These are phyloP conservation scores for Cosmorhoe ocellata DNA, from an alignment of 2,888 invertebrate species.

Conservation along the genomic window DNA sequence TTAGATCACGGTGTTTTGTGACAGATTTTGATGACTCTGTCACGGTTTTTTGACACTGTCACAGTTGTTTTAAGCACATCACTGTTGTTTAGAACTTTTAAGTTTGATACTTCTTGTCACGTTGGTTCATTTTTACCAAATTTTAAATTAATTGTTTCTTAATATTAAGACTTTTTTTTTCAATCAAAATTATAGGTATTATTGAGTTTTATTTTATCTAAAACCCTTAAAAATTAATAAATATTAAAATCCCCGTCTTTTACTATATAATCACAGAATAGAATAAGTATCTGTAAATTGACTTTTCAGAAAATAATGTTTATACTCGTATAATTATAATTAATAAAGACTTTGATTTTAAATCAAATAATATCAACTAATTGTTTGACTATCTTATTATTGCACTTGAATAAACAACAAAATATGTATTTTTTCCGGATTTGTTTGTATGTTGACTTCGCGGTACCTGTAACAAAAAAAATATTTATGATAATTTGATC, in stretches of 20 bases:
- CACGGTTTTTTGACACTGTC: slow-evolving; percentile 3
- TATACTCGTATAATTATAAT: too few species aligned
- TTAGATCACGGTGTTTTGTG: background rate
- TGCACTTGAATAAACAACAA: slow-evolving; percentile 16
- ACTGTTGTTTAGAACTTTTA: background rate
- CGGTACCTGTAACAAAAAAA: slow-evolving; percentile 30
- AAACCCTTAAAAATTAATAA: background rate
- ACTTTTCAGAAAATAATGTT: slow-evolving; percentile 7
- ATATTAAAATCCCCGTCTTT: background rate
- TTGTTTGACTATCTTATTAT: slow-evolving; percentile 10
- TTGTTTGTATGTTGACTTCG: background rate
- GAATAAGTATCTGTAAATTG: too few species aligned
- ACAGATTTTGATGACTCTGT: background rate
- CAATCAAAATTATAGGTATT: too few species aligned
- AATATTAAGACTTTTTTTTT: background rate
- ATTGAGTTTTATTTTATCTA: background rate
- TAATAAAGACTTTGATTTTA: slow-evolving; percentile 25
- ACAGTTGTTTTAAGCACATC: background rate
- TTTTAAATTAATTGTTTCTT: too few species aligned
- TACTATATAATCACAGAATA: slow-evolving; percentile 19
- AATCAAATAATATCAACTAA: slow-evolving; percentile 31
- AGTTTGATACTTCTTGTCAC: background rate
- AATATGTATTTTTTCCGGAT: too few species aligned
- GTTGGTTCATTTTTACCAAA: background rate
- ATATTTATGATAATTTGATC: too few species aligned